phyloP scores from a whole-genome alignment of 2,888 invertebrate genomes.

The Trichogramma dendrolimi region DNA sequence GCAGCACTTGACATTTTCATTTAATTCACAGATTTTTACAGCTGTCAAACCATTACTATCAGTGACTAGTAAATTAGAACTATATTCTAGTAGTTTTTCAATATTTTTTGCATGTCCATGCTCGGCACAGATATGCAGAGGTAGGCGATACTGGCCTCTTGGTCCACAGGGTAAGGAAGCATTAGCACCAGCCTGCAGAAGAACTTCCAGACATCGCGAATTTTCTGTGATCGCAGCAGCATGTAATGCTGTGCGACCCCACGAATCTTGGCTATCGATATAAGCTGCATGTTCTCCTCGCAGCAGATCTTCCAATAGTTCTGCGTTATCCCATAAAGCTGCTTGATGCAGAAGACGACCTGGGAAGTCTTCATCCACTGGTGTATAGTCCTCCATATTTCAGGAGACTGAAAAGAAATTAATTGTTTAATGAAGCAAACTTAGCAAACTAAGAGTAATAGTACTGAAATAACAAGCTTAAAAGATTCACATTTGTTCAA shows the following conservation, averaged over 20 bases:
- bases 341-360: slow-evolving; percentile 78
- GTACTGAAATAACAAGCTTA: too few species aligned
- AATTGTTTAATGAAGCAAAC: not conserved
- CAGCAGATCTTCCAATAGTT: slow-evolving; percentile 75
- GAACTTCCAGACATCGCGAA: slow-evolving; percentile 69
- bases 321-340: slow-evolving; percentile 84
- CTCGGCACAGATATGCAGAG: slow-evolving; percentile 77
- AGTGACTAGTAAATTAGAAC: slow-evolving; percentile 61
- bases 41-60: slow-evolving; percentile 71
- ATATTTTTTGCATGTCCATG: slow-evolving; percentile 73
- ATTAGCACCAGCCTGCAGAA: slow-evolving; percentile 69
- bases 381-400: slow-evolving; percentile 66
- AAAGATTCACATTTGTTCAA: too few species aligned
- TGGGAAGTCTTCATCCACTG: slow-evolving; percentile 76
- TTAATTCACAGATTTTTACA: slow-evolving; percentile 67
- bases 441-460: not conserved
- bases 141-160: slow-evolving; percentile 69
- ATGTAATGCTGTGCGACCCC: slow-evolving; percentile 74
- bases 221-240: slow-evolving; percentile 77
- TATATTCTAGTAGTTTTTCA: slow-evolving; percentile 62
- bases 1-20: slow-evolving; percentile 64
- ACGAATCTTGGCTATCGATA: slow-evolving; percentile 69
- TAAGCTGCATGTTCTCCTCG: slow-evolving; percentile 62
- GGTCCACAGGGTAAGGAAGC: slow-evolving; percentile 67
- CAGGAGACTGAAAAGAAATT: not conserved